These are phyloP conservation scores for Acanthopagrus latus DNA, from an alignment of 2,797 vertebrate species.

Conservation along the genomic window DNA sequence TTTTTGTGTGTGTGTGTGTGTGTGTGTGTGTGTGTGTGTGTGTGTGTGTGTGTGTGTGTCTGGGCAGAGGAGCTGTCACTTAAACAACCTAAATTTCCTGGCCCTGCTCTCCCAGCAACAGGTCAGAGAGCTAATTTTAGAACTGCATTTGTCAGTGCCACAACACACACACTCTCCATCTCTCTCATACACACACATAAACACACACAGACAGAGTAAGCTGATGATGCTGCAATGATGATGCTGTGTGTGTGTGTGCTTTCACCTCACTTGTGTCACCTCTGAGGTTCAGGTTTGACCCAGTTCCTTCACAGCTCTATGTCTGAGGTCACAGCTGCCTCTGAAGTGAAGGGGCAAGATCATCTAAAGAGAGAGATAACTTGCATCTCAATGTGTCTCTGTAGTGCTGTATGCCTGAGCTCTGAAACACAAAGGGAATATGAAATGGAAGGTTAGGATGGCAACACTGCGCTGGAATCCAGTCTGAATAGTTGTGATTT, in stretches of 20 bases:
- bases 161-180: too few relatives aligned
- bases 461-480: neutral
- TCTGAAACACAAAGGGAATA: neutral
- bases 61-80: neutral
- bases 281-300: neutral
- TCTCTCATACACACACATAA: too few relatives aligned
- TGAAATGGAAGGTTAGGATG: neutral
- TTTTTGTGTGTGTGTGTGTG: neutral
- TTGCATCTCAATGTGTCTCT: neutral
- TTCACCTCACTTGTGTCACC: neutral
- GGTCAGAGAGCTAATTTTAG: constrained; percentile 47
- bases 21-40: neutral
- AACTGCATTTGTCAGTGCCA: constrained; percentile 38
- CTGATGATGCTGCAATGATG: constrained; percentile 37
- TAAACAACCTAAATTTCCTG: constrained; percentile 27
- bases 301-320: neutral
- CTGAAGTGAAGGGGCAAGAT: neutral
- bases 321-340: neutral
- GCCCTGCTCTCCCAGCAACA: constrained; percentile 32
- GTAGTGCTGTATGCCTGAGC: neutral
- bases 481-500: too few relatives aligned
- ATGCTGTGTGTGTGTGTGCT: too few relatives aligned
- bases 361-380: neutral
- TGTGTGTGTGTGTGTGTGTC: neutral
- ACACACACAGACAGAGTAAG: constrained; percentile 8